Evolutionary conservation across 2,888 invertebrate species (phyloP), one percentile per base, ranked within the genome.

Genomic region (Drosophila quasianomalipes): DNA sequence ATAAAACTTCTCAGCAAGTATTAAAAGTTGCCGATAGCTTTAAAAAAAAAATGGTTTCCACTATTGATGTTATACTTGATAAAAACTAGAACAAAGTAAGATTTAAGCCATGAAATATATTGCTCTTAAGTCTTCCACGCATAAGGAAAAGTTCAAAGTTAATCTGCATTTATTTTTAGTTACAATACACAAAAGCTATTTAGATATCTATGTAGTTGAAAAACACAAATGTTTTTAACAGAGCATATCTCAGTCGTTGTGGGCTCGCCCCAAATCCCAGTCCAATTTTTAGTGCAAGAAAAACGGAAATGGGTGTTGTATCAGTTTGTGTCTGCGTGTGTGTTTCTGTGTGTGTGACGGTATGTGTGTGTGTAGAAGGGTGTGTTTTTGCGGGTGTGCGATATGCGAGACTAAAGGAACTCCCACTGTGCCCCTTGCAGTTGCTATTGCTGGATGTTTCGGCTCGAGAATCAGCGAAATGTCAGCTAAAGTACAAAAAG

Each of bases 321-420:
- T 59, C 44, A 35, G 30, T 70, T 28, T 30, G 39, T 14, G 28
- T n/a, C 14, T 28, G 10, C 16, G 41, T 30, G 28, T 30, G 55
- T 55, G 41, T 41, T 28, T 37, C 16, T 30, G 28, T 30, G 55
- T 55, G 41, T 41, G 39, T 37, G 26, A 55, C 28, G 57, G 14
- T 28, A 28, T 62, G 60, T 62, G 66, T 66, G 44, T 53, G 33
- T 74, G 55, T 64, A 59, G 44, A 57, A 68, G 58, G 53, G 60
- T 51, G 60, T 31, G 53, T 65, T 64, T 61, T 70, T 68, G 66
- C 67, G 72, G 60, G 79, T 70, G 74, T 74, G 70, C 70, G 87
- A 83, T 79, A 77, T 84, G 74, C 67, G 76, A 84, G 70, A 59
- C 82, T 82, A 68, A 84, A 84, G 82, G 79, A 84, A 84, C 84